Base-by-base conservation (phyloP, 2,113 vertebrate genomes). In the Urocynchramus pylzowi region DNA sequence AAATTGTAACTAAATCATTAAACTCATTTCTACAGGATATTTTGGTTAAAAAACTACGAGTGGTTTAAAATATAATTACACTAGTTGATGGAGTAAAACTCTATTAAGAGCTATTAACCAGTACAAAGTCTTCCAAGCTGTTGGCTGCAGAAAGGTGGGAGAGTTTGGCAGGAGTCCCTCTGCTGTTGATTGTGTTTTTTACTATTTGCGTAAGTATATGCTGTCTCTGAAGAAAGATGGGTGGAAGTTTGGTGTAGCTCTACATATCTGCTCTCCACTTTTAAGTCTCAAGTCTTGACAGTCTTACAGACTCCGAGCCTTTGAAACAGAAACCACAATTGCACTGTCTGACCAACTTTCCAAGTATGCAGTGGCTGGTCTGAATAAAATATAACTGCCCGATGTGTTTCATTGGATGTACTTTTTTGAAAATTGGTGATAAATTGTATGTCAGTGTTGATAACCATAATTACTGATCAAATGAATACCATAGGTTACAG, bases 141-240 rank as follows among this genome's bases (percentile, higher is more conserved):
- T 35, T 52, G 30, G 21, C 23, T 56, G 20, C 11, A 39, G 2
- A 8, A 56, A 27, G 18, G 7, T 64, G 7, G 6, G 3, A 30
- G 23, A 39, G 7, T 67, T 52, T 24, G 10, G 31, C 57, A 45
- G 37, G 64, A n/a, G 24, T 41, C 8, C 10, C 13, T 63, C 26
- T 76, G 17, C 5, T n/a, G 6, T 30, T 77, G 24, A 24, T 60
- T 6, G 1, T 63, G 19, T 70, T 81, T 78, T 69, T 23, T 1
- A 3, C 31, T 69, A 8, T 45, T 73, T 68, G 10, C 0, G 0
- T 64, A 81, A 77, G 10, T 16, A 33, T 7, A 33, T 1, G 0
- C 16, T 78, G 17, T 64, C 45, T 54, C 35, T 4, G 2, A 77
- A 60, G 5, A 20, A n/a, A 35, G 4, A n/a, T 16, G 37, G 4